Percentiles rank a stretch among this genome's conserved stretches.
phyloP scores from a whole-genome alignment of 2,797 vertebrate genomes.

The Acanthurus leucopareius region DNA sequence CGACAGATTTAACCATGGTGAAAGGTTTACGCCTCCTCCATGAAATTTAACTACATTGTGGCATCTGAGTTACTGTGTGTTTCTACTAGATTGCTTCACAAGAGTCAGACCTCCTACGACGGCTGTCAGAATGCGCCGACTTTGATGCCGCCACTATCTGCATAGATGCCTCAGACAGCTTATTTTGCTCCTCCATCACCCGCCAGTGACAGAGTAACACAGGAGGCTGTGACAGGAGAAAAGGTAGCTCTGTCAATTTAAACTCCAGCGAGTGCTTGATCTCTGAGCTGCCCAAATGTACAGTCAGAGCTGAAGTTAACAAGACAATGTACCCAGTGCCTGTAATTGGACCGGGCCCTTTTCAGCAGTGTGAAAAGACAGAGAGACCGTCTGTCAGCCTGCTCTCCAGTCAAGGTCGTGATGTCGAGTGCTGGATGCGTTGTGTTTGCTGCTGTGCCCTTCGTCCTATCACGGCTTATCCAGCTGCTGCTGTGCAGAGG shows the following conservation, averaged over 20 bases:
- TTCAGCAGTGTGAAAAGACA: constrained; percentile 59
- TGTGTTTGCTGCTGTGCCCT: constrained; percentile 51
- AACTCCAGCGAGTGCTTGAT: constrained; percentile 71
- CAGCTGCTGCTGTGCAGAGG: constrained; percentile 70
- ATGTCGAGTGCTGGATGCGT: constrained; percentile 55
- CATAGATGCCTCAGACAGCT: constrained; percentile 73
- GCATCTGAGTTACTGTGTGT: constrained; percentile 32
- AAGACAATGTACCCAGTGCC: constrained; percentile 72
- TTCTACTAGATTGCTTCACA: constrained; percentile 60
- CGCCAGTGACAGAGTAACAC: constrained; percentile 71
- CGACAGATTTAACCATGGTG: constrained; percentile 39
- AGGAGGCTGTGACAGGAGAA: constrained; percentile 74
- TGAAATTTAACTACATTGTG: constrained; percentile 22
- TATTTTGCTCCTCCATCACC: constrained; percentile 71
- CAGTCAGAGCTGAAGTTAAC: constrained; percentile 75
- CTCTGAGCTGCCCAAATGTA: constrained; percentile 68
- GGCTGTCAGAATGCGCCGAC: constrained; percentile 69
- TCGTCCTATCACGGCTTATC: constrained; percentile 66
- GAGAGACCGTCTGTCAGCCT: constrained; percentile 59
- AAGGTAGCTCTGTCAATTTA: constrained; percentile 77
- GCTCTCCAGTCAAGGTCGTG: constrained; percentile 71
- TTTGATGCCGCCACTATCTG: constrained; percentile 78
- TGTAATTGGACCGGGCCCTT: constrained; percentile 72
- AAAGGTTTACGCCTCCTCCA: constrained; percentile 31
- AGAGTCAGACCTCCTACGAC: constrained; percentile 67